These are phyloP conservation scores for Metaphire vulgaris DNA, from an alignment of 1,140 invertebrate species.

Conservation along the genomic window DNA sequence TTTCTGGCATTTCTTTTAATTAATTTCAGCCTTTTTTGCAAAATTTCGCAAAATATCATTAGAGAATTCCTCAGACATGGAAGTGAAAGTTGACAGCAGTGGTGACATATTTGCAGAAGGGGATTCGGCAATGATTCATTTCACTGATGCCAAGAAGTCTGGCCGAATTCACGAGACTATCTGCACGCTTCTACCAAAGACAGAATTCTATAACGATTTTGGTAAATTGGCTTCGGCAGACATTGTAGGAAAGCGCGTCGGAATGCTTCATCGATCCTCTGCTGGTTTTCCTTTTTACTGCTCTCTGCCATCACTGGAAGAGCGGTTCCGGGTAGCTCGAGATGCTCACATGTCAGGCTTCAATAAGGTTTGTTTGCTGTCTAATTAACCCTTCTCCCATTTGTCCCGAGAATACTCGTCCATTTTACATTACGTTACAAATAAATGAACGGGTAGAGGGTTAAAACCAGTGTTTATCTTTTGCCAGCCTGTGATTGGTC, in stretches of 20 bases:
- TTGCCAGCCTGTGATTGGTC: too few relatives aligned
- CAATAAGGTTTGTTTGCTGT: neutral
- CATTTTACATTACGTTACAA: neutral
- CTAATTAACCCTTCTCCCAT: too few relatives aligned
- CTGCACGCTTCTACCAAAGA: neutral
- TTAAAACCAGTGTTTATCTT: too few relatives aligned
- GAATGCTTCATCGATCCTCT: neutral
- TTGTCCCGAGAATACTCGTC: neutral
- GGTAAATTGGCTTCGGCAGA: neutral
- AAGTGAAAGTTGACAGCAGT: neutral
- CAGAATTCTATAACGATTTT: neutral
- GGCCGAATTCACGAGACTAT: neutral
- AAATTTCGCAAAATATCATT: neutral
- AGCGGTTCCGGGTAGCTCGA: neutral
- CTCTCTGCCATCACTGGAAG: neutral
- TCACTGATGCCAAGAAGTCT: neutral
- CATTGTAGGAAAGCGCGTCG: neutral
- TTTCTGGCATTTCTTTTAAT: too few relatives aligned
- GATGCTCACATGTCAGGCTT: neutral
- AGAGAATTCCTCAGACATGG: neutral
- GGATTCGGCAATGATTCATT: neutral
- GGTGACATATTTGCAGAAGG: neutral
- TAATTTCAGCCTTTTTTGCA: neutral
- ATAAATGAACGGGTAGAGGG: neutral
- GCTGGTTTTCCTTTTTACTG: neutral